Evolutionary conservation across 2,113 vertebrate species (phyloP).

Genomic region (Anhinga rufa): DNA sequence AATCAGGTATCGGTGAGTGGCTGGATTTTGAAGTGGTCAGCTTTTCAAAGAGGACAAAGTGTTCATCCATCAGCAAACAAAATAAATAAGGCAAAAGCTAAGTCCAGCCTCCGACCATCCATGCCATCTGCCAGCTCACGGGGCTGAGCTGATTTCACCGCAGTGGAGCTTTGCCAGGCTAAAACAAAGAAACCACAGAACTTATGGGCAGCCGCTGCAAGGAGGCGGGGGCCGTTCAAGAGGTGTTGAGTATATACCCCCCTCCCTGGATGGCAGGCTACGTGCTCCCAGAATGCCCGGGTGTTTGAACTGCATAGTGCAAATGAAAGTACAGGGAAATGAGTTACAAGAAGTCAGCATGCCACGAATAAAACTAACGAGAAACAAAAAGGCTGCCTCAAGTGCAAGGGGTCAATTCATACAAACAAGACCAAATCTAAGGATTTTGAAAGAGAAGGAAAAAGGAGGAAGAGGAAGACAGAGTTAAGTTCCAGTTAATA

Average conservation of each 20-base stretch:
- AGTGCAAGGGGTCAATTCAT: background rate
- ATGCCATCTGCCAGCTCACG: background rate
- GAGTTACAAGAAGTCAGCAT: background rate
- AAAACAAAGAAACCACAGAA: slow-evolving; percentile 31
- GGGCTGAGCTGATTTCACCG: background rate
- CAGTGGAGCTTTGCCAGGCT: background rate
- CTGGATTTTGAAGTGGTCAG: background rate
- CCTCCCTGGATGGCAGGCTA: background rate
- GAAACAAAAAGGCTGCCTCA: background rate
- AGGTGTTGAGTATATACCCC: background rate
- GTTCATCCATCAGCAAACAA: background rate
- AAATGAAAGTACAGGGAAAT: background rate
- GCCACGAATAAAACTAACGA: background rate
- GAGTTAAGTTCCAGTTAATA: background rate
- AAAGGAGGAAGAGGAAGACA: background rate
- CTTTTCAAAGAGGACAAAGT: slow-evolving; percentile 4
- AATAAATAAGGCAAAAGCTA: background rate
- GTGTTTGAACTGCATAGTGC: background rate
- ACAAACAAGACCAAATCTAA: background rate
- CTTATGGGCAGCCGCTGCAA: background rate
- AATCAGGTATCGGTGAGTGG: background rate
- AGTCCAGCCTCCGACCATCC: background rate
- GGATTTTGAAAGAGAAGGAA: background rate
- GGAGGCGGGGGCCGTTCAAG: background rate
- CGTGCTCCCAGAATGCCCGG: background rate